phyloP scores from a whole-genome alignment of 35 echinoderm and acorn worm species.

The Stichopus chloronotus region DNA sequence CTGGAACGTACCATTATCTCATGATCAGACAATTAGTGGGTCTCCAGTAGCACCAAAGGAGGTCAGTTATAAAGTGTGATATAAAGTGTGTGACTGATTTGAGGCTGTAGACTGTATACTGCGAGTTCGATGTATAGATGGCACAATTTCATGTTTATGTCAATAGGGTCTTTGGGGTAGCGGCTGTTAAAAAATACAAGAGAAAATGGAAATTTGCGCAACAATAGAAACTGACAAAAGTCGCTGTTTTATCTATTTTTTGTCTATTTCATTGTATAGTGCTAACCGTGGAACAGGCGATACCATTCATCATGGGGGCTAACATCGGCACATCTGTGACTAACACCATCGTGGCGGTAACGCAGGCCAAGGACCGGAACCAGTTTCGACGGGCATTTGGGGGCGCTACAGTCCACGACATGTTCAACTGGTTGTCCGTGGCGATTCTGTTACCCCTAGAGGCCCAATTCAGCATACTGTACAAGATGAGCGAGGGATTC shows the following conservation, averaged over 20 bases:
- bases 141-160: no score
- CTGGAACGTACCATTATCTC: not conserved
- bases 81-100: no score
- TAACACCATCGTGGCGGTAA: constrained; percentile 79
- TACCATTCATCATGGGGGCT: constrained; percentile 78
- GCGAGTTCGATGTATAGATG: no score
- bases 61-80: no score
- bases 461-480: constrained; percentile 66
- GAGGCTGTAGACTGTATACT: no score
- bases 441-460: constrained; percentile 70
- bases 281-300: constrained; percentile 66
- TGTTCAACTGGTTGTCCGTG: constrained; percentile 81
- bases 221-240: not conserved
- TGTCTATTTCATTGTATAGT: constrained; percentile 48
- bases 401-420: constrained; percentile 82
- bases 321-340: constrained; percentile 85
- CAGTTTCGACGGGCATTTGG: constrained; percentile 84
- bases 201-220: no score
- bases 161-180: no score
- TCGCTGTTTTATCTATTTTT: not conserved
- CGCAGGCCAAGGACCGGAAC: constrained; percentile 61
- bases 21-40: no score
- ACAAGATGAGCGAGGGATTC: constrained; percentile 55
- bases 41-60: no score
- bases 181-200: no score